Conservation (phyloP, 2,113 vertebrate genomes). For the Melanerpes aurifrons region DNA sequence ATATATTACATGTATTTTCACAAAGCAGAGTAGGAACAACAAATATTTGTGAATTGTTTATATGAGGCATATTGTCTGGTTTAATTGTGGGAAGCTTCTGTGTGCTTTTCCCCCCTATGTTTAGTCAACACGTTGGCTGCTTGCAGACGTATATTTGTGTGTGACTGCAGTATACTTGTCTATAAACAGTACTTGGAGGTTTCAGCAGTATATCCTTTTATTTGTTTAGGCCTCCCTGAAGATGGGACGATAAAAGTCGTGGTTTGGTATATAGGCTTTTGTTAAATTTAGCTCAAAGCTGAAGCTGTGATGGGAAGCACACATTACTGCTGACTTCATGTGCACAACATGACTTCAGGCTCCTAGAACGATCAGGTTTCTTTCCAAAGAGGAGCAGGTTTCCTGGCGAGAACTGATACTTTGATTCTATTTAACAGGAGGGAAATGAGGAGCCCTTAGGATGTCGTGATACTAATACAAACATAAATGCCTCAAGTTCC, state of each 20-base stretch:
- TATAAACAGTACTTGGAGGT: background rate
- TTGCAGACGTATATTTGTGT: background rate
- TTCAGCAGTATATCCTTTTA: background rate
- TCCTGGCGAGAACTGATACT: background rate
- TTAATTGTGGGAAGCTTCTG: background rate
- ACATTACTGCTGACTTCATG: background rate
- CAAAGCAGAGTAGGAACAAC: background rate
- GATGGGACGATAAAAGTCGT: background rate
- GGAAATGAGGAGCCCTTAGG: background rate
- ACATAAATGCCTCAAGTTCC: background rate
- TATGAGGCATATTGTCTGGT: background rate
- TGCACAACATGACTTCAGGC: background rate
- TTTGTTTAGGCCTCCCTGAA: conserved; percentile 1
- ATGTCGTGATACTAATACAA: background rate
- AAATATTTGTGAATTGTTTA: background rate
- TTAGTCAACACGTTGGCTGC: background rate
- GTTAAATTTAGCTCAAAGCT: background rate
- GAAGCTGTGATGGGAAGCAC: background rate
- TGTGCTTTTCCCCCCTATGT: background rate
- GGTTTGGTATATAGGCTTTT: background rate
- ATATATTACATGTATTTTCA: background rate
- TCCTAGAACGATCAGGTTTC: background rate
- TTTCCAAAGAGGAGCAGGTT: background rate
- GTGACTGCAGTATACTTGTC: background rate
- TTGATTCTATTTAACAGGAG: background rate